phyloP scores from a whole-genome alignment of 2,888 invertebrate genomes.

The Platycheirus albimanus region DNA sequence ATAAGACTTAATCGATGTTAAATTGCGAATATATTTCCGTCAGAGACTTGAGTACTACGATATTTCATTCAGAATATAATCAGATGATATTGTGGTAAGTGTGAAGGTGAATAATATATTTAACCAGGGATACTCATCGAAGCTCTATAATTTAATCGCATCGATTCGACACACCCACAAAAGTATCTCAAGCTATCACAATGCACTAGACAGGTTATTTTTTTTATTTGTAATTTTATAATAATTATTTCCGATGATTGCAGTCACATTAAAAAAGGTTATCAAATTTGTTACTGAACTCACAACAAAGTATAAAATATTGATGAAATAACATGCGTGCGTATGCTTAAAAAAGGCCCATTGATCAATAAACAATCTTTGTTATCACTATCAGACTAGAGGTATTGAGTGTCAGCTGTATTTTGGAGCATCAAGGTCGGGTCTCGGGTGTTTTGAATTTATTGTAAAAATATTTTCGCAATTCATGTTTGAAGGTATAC shows the following conservation, averaged over 20 bases:
- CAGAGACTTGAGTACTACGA: conserved; percentile 23
- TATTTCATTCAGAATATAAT: conserved; percentile 43
- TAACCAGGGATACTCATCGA: neutral
- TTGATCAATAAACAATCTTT: conserved; percentile 29
- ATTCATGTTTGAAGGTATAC: neutral
- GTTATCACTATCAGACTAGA: conserved; percentile 33
- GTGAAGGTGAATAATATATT: neutral
- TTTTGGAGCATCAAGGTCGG: conserved; percentile 3
- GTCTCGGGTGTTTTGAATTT: neutral
- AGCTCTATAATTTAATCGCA: conserved; percentile 32
- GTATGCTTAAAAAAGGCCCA: conserved; percentile 10
- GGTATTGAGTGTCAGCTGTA: conserved; percentile 17
- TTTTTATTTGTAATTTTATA: conserved; percentile 11
- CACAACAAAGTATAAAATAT: conserved; percentile 19
- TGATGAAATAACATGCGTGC: conserved; percentile 15
- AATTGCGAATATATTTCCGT: conserved; percentile 39
- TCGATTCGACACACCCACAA: conserved; percentile 63
- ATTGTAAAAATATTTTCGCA: neutral
- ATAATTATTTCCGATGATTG: conserved; percentile 5
- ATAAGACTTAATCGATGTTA: conserved; percentile 11
- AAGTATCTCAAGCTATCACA: conserved; percentile 20
- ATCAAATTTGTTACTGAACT: conserved; percentile 45
- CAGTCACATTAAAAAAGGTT: conserved; percentile 42
- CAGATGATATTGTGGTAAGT: conserved; percentile 28
- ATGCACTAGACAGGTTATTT: conserved; percentile 11